Base-by-base conservation (phyloP, 2,797 vertebrate genomes). In the Gobionotothen gibberifrons region DNA sequence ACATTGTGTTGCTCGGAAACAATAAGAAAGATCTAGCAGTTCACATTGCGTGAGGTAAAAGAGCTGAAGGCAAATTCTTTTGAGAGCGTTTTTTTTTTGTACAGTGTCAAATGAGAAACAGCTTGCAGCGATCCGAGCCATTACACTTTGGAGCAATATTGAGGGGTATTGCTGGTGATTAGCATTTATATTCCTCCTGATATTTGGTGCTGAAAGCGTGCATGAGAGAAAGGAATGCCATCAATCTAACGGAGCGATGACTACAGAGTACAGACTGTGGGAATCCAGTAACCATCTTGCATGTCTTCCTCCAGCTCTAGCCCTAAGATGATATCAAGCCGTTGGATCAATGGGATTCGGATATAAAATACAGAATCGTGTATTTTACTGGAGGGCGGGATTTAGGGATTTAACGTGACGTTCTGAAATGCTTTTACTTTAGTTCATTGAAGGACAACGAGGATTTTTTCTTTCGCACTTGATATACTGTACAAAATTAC, bases 91-190 rank as follows among this genome's bases (percentile, higher is more conserved):
- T 26, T 86, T 83, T 90, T 26, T 86, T 88, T 82, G 87, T 82
- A 84, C 76, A 68, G 57, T 73, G 79, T 89, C 78, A 88, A 90
- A 93, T 89, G 79, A 89, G 78, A 90, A 93, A 84, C 91, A 93
- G 90, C 86, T 85, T 89, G 81, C 68, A 71, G 72, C 82, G 86
- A 92, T 88, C 78, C 63, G 74, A 86, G 81, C 74, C 75, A 74
- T 81, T 72, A 69, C 39, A 64, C 84, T 89, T 88, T 57, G 75
- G 60, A 81, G 59, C 61, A 70, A 86, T 78, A 82, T 78, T 83
- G 76, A 84, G 77, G 74, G 81, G 62, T 81, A 85, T 87, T 81
- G 73, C 69, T 74, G 79, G 87, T 82, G 87, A 92, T 92, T 90
- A 87, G 85, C 79, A 80, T 89, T 77, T 62, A 81, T 78, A 90